Base-by-base conservation (phyloP, 1,140 invertebrate genomes). In the Oncopodura yosiiana region DNA sequence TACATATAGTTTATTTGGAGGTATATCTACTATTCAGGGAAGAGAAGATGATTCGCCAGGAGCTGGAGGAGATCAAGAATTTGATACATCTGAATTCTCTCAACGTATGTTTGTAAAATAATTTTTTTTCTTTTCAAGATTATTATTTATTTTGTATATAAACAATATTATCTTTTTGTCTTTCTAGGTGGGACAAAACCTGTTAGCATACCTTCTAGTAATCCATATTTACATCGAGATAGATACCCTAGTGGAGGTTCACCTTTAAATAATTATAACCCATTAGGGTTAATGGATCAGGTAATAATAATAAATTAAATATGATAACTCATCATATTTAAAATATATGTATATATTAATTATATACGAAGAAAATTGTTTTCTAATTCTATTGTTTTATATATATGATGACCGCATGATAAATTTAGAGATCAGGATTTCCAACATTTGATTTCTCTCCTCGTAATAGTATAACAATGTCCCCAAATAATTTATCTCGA, bases 181-280 rank as follows among this genome's bases (percentile, higher is more conserved):
- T 36, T 38, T 30, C 4, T 32, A 49, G 49, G 49, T 36, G 57
- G 61, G 37, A 56, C 61, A 23, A 63, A 63, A 50, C 61, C 61
- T 24, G 53, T 63, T 16, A 63, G 56, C 57, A 63, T 63, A 59
- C 61, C 61, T 11, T 46, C 50, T 16, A 34, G 56, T 16, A 36
- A 46, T 16, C 42, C 44, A 45, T 58, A 57, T 56, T 53, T 36
- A 46, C 39, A 52, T 51, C 37, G 61, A 45, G 61, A 63, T 57
- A 48, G 61, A 26, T 63, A 59, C 49, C 61, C 61, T 16, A 63
- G 61, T 39, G 61, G 61, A 23, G 53, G 53, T 16, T 63, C 61
- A 9, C 56, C 61, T 56, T 51, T 57, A 45, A 56, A 49, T 27
- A 49, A 37, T 26, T 59, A 54, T 27, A 58, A 54, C 29, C 53